Evolutionary conservation across 2,797 vertebrate genomes (phyloP).

Genomic region (Mastacembelus armatus): DNA sequence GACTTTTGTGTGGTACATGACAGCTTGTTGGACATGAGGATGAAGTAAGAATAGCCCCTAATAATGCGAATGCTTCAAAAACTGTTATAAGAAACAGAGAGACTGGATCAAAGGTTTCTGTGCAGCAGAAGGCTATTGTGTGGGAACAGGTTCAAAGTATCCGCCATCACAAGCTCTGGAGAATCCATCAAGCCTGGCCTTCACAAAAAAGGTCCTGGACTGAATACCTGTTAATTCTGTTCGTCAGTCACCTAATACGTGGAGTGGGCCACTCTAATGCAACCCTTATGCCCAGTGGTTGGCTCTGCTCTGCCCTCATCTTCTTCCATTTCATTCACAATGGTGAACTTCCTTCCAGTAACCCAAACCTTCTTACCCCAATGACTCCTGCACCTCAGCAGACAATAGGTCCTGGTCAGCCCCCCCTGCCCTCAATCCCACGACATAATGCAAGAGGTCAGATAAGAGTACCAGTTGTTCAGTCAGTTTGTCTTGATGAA

Average conservation of each 20-base stretch:
- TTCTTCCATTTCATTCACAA: constrained; percentile 75
- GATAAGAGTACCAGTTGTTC: constrained; percentile 71
- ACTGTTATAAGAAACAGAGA: neutral
- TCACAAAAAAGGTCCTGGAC: constrained; percentile 77
- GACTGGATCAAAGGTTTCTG: constrained; percentile 44
- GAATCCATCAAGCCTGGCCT: constrained; percentile 79
- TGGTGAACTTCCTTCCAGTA: constrained; percentile 79
- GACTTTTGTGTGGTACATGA: no score
- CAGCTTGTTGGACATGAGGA: no score
- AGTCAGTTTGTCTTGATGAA: constrained; percentile 61
- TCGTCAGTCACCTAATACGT: constrained; percentile 76
- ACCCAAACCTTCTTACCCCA: constrained; percentile 81
- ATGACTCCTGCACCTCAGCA: constrained; percentile 76
- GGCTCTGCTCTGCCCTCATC: constrained; percentile 74
- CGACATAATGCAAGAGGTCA: constrained; percentile 76
- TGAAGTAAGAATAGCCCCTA: neutral
- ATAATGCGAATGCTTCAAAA: neutral
- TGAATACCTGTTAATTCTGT: constrained; percentile 63
- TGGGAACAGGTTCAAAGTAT: constrained; percentile 79
- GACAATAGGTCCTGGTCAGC: constrained; percentile 82
- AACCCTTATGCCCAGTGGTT: constrained; percentile 74
- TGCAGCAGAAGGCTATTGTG: constrained; percentile 43
- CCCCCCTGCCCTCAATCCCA: constrained; percentile 63
- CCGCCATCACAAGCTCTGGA: constrained; percentile 60
- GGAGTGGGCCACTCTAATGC: constrained; percentile 69